A percentile compares a stretch with the other conserved stretches of the same genome.
These are phyloP conservation scores for Centropus unirufus DNA, from an alignment of 2,113 vertebrate species.

Conservation along the genomic window DNA sequence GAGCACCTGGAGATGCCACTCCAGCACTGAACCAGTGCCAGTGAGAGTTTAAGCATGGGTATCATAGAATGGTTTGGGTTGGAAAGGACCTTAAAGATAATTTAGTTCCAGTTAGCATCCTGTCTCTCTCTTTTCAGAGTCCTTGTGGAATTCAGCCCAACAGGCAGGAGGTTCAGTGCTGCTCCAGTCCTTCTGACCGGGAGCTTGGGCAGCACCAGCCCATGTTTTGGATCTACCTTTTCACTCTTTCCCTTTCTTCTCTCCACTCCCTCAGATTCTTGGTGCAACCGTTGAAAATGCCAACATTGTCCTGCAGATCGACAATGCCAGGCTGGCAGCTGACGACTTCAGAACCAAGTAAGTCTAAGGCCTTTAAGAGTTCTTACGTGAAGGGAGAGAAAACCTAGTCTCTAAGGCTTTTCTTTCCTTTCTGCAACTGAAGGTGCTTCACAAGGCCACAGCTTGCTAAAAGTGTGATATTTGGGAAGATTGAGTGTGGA, in stretches of 20 bases:
- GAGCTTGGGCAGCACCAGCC: neutral
- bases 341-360: conserved; percentile 72
- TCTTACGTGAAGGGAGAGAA: neutral
- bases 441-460: neutral
- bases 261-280: conserved; percentile 35
- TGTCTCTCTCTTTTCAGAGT: neutral
- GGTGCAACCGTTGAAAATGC: conserved; percentile 61
- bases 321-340: conserved; percentile 68
- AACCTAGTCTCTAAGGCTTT: neutral
- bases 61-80: too few species aligned
- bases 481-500: neutral
- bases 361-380: neutral
- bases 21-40: neutral
- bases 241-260: neutral
- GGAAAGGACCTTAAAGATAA: too few species aligned
- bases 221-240: neutral
- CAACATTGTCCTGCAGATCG: conserved; percentile 61
- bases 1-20: neutral
- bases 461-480: neutral
- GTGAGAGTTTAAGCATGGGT: neutral
- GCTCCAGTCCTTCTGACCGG: neutral
- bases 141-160: neutral
- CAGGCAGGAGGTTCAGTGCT: neutral
- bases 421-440: neutral
- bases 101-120: too few species aligned